A percentile compares a stretch with the other conserved stretches of the same genome.
These are phyloP conservation scores for Sphenopsis melanotis DNA, from an alignment of 2,797 vertebrate genomes.

Conservation along the genomic window DNA sequence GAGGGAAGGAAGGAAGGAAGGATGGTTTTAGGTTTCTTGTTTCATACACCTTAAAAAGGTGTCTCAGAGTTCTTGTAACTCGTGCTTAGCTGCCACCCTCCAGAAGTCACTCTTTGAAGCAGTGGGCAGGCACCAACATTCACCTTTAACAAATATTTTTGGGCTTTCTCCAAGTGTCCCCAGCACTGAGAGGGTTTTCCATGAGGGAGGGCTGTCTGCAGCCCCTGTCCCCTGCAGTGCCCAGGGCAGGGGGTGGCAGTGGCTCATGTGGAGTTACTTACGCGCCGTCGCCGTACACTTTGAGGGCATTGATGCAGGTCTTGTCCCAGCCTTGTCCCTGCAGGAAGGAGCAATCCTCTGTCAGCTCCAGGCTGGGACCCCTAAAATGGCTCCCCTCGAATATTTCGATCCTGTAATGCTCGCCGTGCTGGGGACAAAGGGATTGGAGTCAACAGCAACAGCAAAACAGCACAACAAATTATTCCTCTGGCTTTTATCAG, in stretches of 20 bases:
- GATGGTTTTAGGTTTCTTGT: neutral
- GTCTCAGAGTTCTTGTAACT: neutral
- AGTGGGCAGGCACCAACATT: neutral
- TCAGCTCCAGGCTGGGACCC: conserved; percentile 86
- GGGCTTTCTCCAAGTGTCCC: neutral
- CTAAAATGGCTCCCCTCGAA: conserved; percentile 86
- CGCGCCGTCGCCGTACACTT: conserved; percentile 88
- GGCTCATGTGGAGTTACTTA: conserved; percentile 66
- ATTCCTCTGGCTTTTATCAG: neutral
- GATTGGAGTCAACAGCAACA: neutral
- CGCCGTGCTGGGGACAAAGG: conserved; percentile 79
- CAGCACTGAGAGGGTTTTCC: neutral
- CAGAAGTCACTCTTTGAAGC: neutral
- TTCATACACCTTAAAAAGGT: neutral
- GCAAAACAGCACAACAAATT: fast-evolving
- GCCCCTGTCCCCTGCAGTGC: neutral
- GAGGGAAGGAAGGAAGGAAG: neutral
- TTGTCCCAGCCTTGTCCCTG: conserved; percentile 85
- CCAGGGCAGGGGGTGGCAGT: neutral
- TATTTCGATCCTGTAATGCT: conserved; percentile 87
- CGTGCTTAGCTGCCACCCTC: neutral
- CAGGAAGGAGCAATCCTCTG: conserved; percentile 88
- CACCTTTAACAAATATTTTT: neutral
- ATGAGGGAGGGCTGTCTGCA: neutral
- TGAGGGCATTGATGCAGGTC: conserved; percentile 85